Conservation (phyloP, 2,113 vertebrate species). For the Pelobates fuscus region DNA sequence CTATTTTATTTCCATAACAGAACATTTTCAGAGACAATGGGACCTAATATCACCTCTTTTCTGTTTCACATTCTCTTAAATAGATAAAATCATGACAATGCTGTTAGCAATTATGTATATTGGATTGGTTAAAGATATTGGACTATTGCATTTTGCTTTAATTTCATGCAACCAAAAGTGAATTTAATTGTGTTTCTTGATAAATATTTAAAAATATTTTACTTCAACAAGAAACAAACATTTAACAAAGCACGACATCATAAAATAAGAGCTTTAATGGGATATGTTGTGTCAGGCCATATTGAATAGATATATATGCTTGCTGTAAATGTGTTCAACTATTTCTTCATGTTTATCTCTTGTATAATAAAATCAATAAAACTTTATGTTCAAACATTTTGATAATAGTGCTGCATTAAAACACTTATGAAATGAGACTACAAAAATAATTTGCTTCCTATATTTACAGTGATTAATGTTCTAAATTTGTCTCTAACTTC, state of each 20-base stretch:
- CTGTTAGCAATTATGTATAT: too few relatives aligned
- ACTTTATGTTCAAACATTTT: background rate
- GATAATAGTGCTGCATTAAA: background rate
- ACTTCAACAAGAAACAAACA: background rate
- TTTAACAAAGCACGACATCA: background rate
- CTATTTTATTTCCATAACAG: too few relatives aligned
- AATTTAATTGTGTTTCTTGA: background rate
- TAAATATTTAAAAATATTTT: background rate
- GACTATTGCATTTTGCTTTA: too few relatives aligned
- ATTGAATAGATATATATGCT: background rate
- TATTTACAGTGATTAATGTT: background rate
- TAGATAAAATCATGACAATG: too few relatives aligned
- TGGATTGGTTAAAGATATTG: too few relatives aligned
- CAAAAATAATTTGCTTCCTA: background rate
- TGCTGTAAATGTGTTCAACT: background rate
- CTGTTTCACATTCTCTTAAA: too few relatives aligned
- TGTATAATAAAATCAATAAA: constrained; percentile 1
- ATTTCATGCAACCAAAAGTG: background rate
- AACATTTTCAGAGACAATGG: too few relatives aligned
- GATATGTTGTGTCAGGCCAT: background rate
- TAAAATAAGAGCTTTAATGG: background rate
- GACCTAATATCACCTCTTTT: too few relatives aligned
- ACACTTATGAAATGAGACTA: background rate
- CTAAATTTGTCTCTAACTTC: background rate
- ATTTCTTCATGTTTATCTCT: background rate